Evolutionary conservation across 1,140 invertebrate species (phyloP), one percentile per base, ranked within the genome.

Genomic region (Muscidifurax raptorellus): DNA sequence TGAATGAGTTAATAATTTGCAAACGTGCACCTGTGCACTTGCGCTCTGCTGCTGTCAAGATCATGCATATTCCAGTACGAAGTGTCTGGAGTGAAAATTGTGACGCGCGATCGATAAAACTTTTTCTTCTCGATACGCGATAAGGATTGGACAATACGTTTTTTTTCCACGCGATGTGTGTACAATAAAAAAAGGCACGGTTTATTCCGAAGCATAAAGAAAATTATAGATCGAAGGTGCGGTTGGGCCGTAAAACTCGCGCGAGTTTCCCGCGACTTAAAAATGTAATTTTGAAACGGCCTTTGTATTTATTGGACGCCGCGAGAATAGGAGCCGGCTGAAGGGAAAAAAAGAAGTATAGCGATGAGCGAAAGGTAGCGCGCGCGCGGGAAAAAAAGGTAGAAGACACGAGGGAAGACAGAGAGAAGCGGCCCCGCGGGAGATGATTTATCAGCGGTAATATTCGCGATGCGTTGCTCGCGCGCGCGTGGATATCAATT

Each of bases 391-490:
- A n/a, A 15, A 52, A 81, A 52, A 72, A 81, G 22, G 18, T 12
- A 32, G 6, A 71, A 28, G 71, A 71, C n/a, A 15, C 59, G 59
- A 64, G 59, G 27, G 28, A 30, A 30, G 25, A 69, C 22, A 32
- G 32, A 59, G 67, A 67, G 7, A 79, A 30, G 13, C 52, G 52
- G 75, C 44, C 15, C 77, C 30, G 40, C 44, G 47, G 22, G 25
- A 71, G 66, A 82, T 82, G 80, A 82, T 82, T 82, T 82, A 82
- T 82, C 80, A 75, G 71, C n/a, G 71, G 80, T 74, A 74, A 82
- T 82, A 82, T 82, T 82, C 71, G 71, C 80, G 28, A 80, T 80
- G 78, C 78, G n/a, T 78, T 79, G 66, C 30, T 32, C 76, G 25
- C 27, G 52, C 67, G n/a, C 40, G 77, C 22, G 25, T 25, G 72